These are phyloP conservation scores for Eunapius fragilis DNA, from an alignment of 37 sponge, comb jelly and placozoan species.

Conservation along the genomic window DNA sequence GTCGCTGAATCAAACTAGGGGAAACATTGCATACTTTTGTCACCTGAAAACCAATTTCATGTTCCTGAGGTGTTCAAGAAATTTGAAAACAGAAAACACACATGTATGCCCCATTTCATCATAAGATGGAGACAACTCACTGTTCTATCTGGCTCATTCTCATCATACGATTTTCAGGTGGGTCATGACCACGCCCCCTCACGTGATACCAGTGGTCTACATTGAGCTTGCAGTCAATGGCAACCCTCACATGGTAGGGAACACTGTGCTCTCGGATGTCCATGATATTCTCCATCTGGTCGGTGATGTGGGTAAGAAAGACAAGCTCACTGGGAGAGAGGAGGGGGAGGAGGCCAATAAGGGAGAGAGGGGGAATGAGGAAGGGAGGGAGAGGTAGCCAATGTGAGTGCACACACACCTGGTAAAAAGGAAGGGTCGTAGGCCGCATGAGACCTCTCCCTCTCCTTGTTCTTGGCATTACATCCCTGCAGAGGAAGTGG, in stretches of 20 bases:
- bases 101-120: too few relatives aligned
- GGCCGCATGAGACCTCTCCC: conserved; percentile 69
- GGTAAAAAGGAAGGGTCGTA: conserved; percentile 86
- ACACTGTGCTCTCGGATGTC: conserved; percentile 97
- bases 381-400: background rate
- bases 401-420: conserved; percentile 5
- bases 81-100: too few relatives aligned
- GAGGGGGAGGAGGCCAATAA: background rate
- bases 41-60: too few relatives aligned
- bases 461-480: conserved; percentile 91
- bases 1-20: too few relatives aligned
- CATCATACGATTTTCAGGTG: conserved; percentile 73
- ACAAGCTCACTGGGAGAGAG: background rate
- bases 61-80: too few relatives aligned
- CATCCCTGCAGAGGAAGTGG: too few relatives aligned
- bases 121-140: conserved; percentile 28
- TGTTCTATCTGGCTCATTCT: conserved; percentile 83
- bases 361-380: too few relatives aligned
- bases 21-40: too few relatives aligned
- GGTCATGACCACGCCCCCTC: conserved; percentile 74
- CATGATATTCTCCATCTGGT: conserved; percentile 90
- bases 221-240: conserved; percentile 90
- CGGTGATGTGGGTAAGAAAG: conserved; percentile 1
- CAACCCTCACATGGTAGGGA: conserved; percentile 97
- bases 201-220: conserved; percentile 94